Evolutionary conservation across 2,888 invertebrate genomes (phyloP), one percentile per base, ranked within the genome.

Genomic region (Syritta pipiens): DNA sequence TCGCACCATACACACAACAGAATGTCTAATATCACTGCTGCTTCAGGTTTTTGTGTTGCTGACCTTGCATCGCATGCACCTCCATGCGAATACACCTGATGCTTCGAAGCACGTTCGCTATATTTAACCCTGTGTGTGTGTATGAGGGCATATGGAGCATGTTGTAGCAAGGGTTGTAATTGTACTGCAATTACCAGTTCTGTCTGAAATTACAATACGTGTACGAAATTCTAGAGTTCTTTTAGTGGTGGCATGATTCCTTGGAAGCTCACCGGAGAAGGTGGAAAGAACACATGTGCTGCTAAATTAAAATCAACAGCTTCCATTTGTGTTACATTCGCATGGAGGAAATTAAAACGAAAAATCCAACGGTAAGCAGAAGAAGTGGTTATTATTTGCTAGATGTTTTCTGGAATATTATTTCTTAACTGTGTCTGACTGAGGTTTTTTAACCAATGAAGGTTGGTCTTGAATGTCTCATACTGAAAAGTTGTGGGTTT

Each of bases 181-280:
- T 79, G 74, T 74, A 79, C 79, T 67, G 79, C 74, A 79, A 79
- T 79, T 79, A 79, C 74, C 60, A 79, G 79, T 44, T 74, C 74
- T 74, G 48, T 55, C 62, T 74, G 74, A 57, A 74, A 79, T 74
- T 74, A 74, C 79, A 74, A 67, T 79, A 79, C 79, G 79, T 79
- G 79, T 57, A 68, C 49, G 68, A 74, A 74, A 62, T 74, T 49
- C 67, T 62, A 22, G 60, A 68, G 42, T 67, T 51, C 67, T 57
- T 68, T 46, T 32, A n/a, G 57, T 44, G 30, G 22, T 22, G 30
- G 20, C 35, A 44, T 51, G 3, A 6, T 30, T 12, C n/a, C 17
- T 12, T 12, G 35, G 20, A 44, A n/a, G 12, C 24, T 1, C 20
- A 9, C 20, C 3, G 4, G 68, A 17, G 7, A 49, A 1, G 7